These are phyloP conservation scores for Vidua chalybeata DNA, from an alignment of 2,113 vertebrate species.

Conservation along the genomic window DNA sequence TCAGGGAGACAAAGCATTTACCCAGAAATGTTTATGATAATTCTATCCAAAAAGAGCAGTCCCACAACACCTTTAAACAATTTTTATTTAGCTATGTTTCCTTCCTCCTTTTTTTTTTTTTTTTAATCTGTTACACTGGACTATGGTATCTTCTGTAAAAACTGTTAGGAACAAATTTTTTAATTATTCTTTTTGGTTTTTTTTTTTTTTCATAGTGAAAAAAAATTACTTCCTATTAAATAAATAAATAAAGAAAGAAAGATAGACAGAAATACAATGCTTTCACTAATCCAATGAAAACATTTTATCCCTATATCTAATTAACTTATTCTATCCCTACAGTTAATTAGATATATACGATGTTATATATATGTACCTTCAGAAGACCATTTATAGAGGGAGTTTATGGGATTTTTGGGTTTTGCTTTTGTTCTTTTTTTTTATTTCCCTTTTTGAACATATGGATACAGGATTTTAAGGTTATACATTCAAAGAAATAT, in stretches of 20 bases:
- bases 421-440: background rate
- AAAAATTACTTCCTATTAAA: background rate
- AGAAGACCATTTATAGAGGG: rapidly evolving
- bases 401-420: rapidly evolving
- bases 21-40: background rate
- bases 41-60: background rate
- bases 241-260: background rate
- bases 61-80: background rate
- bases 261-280: background rate
- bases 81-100: background rate
- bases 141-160: background rate
- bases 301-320: background rate
- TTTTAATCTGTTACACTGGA: background rate
- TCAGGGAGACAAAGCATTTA: background rate
- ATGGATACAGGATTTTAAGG: background rate
- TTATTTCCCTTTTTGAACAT: background rate
- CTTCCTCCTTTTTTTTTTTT: background rate
- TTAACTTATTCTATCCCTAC: background rate
- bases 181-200: background rate
- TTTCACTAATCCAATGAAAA: background rate
- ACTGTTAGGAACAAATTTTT: background rate
- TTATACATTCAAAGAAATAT: background rate
- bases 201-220: background rate
- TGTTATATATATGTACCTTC: background rate
- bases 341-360: no score